Conservation (phyloP, 2,888 invertebrate species). For the Aspidapion aeneum region DNA sequence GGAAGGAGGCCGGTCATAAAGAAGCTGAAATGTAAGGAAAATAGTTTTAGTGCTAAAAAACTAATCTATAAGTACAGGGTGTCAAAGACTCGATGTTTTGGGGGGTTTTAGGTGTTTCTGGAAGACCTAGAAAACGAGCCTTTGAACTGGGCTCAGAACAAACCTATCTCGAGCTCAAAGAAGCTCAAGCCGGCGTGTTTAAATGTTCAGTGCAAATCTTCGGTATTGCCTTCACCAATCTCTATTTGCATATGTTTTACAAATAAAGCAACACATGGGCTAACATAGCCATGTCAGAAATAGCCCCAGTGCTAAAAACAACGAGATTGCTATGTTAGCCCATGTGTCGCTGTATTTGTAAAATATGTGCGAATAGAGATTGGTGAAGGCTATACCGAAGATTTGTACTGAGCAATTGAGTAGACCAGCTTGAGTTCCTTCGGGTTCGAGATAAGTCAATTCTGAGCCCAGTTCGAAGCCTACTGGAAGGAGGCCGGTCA, state of each 20-base stretch:
- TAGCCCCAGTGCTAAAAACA: conserved; percentile 73
- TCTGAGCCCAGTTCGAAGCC: conserved; percentile 98
- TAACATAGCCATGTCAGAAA: conserved; percentile 77
- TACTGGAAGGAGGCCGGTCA: conserved; percentile 98
- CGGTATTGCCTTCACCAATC: no score
- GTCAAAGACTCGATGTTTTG: no score
- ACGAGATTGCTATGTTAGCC: conserved; percentile 78
- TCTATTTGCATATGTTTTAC: no score
- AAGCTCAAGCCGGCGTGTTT: no score
- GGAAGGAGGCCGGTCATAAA: conserved; percentile 99
- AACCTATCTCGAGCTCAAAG: no score
- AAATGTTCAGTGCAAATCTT: no score
- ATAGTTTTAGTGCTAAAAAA: no score
- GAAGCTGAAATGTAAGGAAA: conserved; percentile 82
- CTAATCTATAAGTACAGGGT: no score
- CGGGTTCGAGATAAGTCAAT: conserved; percentile 95
- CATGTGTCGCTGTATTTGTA: conserved; percentile 65
- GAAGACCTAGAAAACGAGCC: no score
- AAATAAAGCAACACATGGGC: no score
- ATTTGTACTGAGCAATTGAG: conserved; percentile 87
- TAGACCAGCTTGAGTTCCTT: conserved; percentile 94
- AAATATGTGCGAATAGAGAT: conserved; percentile 67
- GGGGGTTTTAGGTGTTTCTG: no score
- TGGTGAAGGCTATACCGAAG: conserved; percentile 80
- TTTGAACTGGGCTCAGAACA: no score